phyloP scores from a whole-genome alignment of 2,888 invertebrate species.

The Hipparchia semele region DNA sequence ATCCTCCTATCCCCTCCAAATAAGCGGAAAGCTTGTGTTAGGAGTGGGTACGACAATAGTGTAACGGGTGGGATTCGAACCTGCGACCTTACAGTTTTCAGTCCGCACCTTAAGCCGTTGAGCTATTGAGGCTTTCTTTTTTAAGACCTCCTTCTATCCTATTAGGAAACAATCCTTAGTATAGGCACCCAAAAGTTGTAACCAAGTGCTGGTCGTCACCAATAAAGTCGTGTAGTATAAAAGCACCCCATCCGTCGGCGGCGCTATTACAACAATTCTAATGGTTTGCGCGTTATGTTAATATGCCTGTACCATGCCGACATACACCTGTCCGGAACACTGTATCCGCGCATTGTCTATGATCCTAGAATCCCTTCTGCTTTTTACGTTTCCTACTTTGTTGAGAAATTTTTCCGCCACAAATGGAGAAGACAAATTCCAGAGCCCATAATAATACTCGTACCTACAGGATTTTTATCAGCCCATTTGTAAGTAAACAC shows the following conservation, averaged over 20 bases:
- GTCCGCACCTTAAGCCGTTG: too few species aligned
- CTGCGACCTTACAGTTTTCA: too few species aligned
- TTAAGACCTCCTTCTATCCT: too few species aligned
- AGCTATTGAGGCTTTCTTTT: too few species aligned
- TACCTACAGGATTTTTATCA: too few species aligned
- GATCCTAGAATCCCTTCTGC: constrained; percentile 49
- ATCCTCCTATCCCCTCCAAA: too few species aligned
- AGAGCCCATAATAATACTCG: not conserved
- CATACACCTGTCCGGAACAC: constrained; percentile 75
- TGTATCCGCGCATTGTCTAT: constrained; percentile 76
- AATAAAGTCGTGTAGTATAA: constrained; percentile 12
- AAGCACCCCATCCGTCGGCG: constrained; percentile 17
- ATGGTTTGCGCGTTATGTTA: constrained; percentile 52
- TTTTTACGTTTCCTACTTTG: constrained; percentile 35
- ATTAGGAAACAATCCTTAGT: too few species aligned
- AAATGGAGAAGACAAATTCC: not conserved
- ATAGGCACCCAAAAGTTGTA: too few species aligned
- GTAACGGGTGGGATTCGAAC: too few species aligned
- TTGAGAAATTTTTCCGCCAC: constrained; percentile 23
- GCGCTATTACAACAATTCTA: constrained; percentile 43
- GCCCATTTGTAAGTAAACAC: too few species aligned
- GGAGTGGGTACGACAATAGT: too few species aligned
- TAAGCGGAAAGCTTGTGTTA: too few species aligned
- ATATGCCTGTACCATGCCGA: constrained; percentile 48
- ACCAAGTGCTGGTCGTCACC: not conserved